Evolutionary conservation across 2,113 vertebrate species (phyloP).

Genomic region (Melanerpes aurifrons): DNA sequence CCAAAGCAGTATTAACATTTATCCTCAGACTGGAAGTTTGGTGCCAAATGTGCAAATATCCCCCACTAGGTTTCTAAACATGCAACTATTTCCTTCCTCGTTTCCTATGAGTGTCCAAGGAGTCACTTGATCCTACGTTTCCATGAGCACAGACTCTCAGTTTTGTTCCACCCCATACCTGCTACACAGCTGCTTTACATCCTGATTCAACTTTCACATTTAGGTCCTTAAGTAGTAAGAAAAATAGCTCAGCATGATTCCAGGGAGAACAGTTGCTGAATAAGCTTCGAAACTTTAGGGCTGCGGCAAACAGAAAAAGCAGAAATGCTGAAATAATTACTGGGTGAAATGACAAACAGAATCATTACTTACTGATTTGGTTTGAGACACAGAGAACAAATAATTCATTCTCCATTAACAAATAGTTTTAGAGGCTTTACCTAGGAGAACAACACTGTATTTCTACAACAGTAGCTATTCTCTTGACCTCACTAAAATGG

Average conservation of each 20-base stretch:
- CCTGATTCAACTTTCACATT: background rate
- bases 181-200: background rate
- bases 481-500: background rate
- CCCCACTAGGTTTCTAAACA: background rate
- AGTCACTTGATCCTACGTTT: background rate
- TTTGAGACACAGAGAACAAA: background rate
- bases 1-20: background rate
- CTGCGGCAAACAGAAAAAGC: background rate
- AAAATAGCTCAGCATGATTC: background rate
- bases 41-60: background rate
- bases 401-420: background rate
- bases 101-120: background rate
- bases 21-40: background rate
- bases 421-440: background rate
- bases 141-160: fast-evolving
- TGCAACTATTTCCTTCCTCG: background rate
- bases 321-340: background rate
- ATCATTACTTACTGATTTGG: background rate
- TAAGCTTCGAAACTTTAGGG: background rate
- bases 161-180: background rate
- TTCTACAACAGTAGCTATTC: background rate
- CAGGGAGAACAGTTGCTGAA: background rate
- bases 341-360: background rate
- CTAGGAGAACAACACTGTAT: background rate
- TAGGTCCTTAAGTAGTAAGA: background rate